Conservation (phyloP, 2,888 invertebrate species). For the Bembecia ichneumoniformis region DNA sequence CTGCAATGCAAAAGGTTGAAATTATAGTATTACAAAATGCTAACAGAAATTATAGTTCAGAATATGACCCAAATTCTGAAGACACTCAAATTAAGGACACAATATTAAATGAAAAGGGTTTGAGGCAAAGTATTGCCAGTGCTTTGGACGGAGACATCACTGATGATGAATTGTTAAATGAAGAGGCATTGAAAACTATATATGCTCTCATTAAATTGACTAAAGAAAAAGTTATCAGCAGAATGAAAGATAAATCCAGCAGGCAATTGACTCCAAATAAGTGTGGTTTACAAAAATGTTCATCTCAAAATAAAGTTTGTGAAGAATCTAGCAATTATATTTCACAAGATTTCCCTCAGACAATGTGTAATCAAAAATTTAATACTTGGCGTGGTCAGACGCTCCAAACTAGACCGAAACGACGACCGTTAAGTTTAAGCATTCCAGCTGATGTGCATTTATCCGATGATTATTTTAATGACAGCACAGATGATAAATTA, state of each 20-base stretch:
- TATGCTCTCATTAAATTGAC: conserved; percentile 64
- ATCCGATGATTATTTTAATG: conserved; percentile 45
- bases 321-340: conserved; percentile 47
- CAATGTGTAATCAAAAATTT: conserved; percentile 50
- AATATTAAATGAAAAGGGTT: conserved; percentile 19
- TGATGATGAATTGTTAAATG: conserved; percentile 62
- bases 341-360: conserved; percentile 51
- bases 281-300: conserved; percentile 47
- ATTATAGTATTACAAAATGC: conserved; percentile 77
- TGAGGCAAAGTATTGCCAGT: conserved; percentile 38
- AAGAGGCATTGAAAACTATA: conserved; percentile 69
- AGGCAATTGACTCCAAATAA: conserved; percentile 34
- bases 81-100: conserved; percentile 16
- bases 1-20: conserved; percentile 75
- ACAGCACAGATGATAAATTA: conserved; percentile 30
- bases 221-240: conserved; percentile 62
- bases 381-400: conserved; percentile 58
- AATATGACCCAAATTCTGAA: conserved; percentile 19
- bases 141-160: conserved; percentile 52
- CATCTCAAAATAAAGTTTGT: conserved; percentile 52
- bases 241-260: conserved; percentile 50
- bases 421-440: conserved; percentile 59
- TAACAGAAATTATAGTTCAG: conserved; percentile 23
- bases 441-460: conserved; percentile 53
- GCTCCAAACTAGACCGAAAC: conserved; percentile 31